Base-by-base conservation (phyloP, 2,888 invertebrate genomes). In the Exephanes ischioxanthus region DNA sequence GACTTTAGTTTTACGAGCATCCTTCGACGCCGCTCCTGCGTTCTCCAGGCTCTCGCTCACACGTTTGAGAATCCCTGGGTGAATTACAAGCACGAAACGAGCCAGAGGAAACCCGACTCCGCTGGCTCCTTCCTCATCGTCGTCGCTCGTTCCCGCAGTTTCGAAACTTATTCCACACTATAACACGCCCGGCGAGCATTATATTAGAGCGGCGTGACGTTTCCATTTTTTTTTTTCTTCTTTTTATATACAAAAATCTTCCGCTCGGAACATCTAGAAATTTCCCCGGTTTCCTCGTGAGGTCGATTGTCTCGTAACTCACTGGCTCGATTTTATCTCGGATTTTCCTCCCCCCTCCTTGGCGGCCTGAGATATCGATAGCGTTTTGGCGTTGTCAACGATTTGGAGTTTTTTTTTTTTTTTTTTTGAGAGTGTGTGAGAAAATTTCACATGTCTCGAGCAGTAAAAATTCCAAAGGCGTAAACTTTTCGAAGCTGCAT, bases 1-100 rank as follows among this genome's bases (percentile, higher is more conserved):
- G 85, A 85, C 83, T 85, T 85, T 85, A 76, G 85, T 85, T 85
- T 85, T 85, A 83, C 83, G 85, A 85, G 79, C 85, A 85, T 85
- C 83, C 85, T 85, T 85, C 45, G 45, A 45, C 45, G 45, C 45
- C 85, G 80, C 80, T 67, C 73, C 76, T 71, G 70, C 73, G 72
- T 61, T 45, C 66, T 55, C 67, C 71, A 33, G 71, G 66, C 55
- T 76, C 78, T 70, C 55, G 70, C 82, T 75, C 79, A 76, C 71
- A 85, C 85, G 80, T 72, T 80, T 85, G 79, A 83, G 83, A 85
- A 85, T 78, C 81, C 37, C 84, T 84, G 73, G 76, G 77, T 84
- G 84, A 84, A 85, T 81, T 85, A 85, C 84, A 85, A 85, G 81
- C 81, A 81, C 84, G 68, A 78, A 85, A 81, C 68, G 81, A 73